Percentiles rank a stretch among this genome's conserved stretches.
These are phyloP conservation scores for Eleginops maclovinus DNA, from an alignment of 2,113 vertebrate species.

Conservation along the genomic window DNA sequence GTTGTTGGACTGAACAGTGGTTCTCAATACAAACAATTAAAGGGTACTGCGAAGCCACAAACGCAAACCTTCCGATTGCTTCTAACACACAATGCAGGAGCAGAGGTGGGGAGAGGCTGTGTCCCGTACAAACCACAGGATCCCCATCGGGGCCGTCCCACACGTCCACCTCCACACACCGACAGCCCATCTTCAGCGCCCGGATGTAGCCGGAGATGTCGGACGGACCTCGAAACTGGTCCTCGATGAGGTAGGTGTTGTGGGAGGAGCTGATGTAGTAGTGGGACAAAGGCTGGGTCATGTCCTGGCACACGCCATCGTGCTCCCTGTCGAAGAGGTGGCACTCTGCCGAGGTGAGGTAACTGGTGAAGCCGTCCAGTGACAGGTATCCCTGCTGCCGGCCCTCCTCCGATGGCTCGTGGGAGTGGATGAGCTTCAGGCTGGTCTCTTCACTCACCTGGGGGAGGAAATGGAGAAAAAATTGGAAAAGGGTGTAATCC, in stretches of 20 bases:
- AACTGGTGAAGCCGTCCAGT: constrained; percentile 94
- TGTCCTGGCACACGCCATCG: constrained; percentile 92
- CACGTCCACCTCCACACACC: constrained; percentile 92
- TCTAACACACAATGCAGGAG: constrained; percentile 91
- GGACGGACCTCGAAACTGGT: constrained; percentile 92
- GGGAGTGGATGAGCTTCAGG: constrained; percentile 90
- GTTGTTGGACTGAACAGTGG: constrained; percentile 91
- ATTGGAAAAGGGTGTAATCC: not conserved
- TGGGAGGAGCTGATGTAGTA: constrained; percentile 97
- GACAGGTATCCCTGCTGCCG: constrained; percentile 91
- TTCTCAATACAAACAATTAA: constrained; percentile 94
- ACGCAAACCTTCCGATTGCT: constrained; percentile 91
- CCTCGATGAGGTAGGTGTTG: constrained; percentile 96
- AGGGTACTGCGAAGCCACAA: constrained; percentile 92
- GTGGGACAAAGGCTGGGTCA: constrained; percentile 94
- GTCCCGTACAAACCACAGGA: constrained; percentile 92
- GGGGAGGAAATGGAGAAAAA: constrained; percentile 1
- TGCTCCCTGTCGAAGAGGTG: constrained; percentile 93
- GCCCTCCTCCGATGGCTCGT: constrained; percentile 91
- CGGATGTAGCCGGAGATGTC: constrained; percentile 95
- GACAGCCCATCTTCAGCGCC: constrained; percentile 94
- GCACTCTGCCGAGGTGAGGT: constrained; percentile 94
- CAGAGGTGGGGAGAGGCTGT: constrained; percentile 91
- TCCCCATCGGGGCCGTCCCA: constrained; percentile 93
- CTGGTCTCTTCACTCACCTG: constrained; percentile 92